Percentiles rank a stretch among this genome's conserved stretches.
Evolutionary conservation across 2,113 vertebrate species (phyloP).

Genomic region (Gila orcuttii): DNA sequence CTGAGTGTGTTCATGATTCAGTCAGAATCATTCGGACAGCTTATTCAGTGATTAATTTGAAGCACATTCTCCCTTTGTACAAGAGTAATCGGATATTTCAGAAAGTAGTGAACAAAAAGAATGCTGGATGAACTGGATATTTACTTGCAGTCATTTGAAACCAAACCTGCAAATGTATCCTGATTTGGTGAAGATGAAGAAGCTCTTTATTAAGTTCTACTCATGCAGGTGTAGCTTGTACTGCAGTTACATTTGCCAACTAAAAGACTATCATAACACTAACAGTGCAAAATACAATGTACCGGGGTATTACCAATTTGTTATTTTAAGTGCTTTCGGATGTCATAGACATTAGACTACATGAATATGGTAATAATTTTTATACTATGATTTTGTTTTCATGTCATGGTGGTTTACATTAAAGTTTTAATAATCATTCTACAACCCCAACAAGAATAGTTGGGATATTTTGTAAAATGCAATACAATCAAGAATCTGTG

Average conservation of each 20-base stretch:
- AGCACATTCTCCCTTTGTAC: not conserved
- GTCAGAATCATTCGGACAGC: not conserved
- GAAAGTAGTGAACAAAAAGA: not conserved
- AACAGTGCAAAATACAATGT: too few species aligned
- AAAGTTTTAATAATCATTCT: too few species aligned
- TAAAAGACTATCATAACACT: not conserved
- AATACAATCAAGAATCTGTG: too few species aligned
- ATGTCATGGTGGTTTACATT: too few species aligned
- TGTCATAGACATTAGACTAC: too few species aligned
- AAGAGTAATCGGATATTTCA: not conserved
- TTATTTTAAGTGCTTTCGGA: too few species aligned
- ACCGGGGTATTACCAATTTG: too few species aligned
- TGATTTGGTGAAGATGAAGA: not conserved
- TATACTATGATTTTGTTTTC: too few species aligned
- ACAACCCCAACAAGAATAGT: too few species aligned
- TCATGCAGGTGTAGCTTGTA: not conserved
- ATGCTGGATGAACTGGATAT: slow-evolving; percentile 10
- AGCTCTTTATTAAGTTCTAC: slow-evolving; percentile 5
- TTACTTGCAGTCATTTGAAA: slow-evolving; percentile 16
- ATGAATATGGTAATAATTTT: too few species aligned
- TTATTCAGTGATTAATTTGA: not conserved
- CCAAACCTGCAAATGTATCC: not conserved
- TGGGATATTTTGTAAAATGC: too few species aligned
- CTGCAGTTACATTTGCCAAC: not conserved
- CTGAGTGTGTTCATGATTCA: not conserved